Percentiles rank a stretch among this genome's conserved stretches.
Conservation (phyloP, 2,888 invertebrate genomes). For the Thecophora atra region DNA sequence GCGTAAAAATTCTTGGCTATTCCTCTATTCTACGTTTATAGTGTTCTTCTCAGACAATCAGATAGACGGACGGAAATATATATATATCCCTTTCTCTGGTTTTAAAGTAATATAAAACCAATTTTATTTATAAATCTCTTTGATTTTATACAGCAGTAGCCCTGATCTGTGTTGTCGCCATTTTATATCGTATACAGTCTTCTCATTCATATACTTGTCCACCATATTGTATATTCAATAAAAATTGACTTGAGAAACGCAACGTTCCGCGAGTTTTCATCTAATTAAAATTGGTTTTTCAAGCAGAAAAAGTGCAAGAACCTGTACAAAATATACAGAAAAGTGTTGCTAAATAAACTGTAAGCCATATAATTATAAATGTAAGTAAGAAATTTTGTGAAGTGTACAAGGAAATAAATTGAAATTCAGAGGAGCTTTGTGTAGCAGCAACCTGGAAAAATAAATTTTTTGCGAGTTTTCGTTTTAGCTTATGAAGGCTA, state of each 20-base stretch:
- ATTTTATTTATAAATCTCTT: too few species aligned
- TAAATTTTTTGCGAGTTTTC: conserved; percentile 20
- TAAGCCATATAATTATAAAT: conserved; percentile 47
- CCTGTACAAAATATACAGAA: conserved; percentile 46
- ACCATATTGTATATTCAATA: conserved; percentile 50
- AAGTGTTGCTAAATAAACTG: conserved; percentile 54
- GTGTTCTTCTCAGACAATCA: too few species aligned
- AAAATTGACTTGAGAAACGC: conserved; percentile 34
- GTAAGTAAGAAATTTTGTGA: conserved; percentile 44
- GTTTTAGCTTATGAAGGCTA: conserved; percentile 41
- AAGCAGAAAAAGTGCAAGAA: conserved; percentile 47
- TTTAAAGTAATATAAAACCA: too few species aligned
- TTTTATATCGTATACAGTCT: not conserved
- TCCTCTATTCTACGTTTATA: too few species aligned
- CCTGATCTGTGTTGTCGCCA: conserved; percentile 21
- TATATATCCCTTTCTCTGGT: too few species aligned
- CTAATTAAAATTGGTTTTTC: conserved; percentile 36
- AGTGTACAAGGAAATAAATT: conserved; percentile 50
- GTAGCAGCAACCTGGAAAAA: conserved; percentile 10
- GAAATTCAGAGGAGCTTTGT: conserved; percentile 21
- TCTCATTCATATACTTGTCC: conserved; percentile 17
- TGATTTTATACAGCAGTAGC: not conserved
- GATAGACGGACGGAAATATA: too few species aligned
- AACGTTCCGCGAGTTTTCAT: conserved; percentile 40
- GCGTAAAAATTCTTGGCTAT: too few species aligned